Percentiles rank a stretch among this genome's conserved stretches.
Evolutionary conservation across 2,113 vertebrate species (phyloP).

Genomic region (Sarotherodon lohbergeri): DNA sequence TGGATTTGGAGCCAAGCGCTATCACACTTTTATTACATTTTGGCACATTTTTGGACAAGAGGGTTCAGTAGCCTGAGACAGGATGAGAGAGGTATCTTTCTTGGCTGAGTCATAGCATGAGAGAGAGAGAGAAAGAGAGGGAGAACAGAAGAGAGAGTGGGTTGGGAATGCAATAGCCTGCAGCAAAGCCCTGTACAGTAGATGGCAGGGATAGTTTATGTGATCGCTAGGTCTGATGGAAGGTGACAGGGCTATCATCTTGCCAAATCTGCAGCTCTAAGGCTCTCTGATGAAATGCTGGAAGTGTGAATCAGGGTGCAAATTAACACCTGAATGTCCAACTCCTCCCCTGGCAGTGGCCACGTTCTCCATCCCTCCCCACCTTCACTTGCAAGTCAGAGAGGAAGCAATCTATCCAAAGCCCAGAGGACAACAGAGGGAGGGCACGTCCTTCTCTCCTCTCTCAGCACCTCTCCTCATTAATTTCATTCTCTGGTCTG

Average conservation of each 20-base stretch:
- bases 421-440: slow-evolving; percentile 10
- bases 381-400: background rate
- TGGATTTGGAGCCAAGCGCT: slow-evolving; percentile 25
- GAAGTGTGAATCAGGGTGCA: slow-evolving; percentile 50
- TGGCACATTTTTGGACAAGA: slow-evolving; percentile 47
- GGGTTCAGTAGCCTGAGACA: slow-evolving; percentile 28
- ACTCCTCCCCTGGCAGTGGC: background rate
- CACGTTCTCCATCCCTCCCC: background rate
- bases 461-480: slow-evolving; percentile 19
- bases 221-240: slow-evolving; percentile 26
- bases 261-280: slow-evolving; percentile 9
- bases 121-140: background rate
- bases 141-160: background rate
- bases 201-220: slow-evolving; percentile 21
- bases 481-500: slow-evolving; percentile 11
- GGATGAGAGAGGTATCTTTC: slow-evolving; percentile 13
- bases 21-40: slow-evolving; percentile 52
- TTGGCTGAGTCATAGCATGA: slow-evolving; percentile 3
- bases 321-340: slow-evolving; percentile 45
- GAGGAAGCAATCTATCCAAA: slow-evolving; percentile 47
- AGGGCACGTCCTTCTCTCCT: slow-evolving; percentile 13
- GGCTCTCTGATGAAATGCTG: slow-evolving; percentile 34
- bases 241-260: slow-evolving; percentile 31
- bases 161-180: slow-evolving; percentile 7
- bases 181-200: slow-evolving; percentile 13